Base-by-base conservation (phyloP, 2,797 vertebrate species). In the Manis crassicaudata region DNA sequence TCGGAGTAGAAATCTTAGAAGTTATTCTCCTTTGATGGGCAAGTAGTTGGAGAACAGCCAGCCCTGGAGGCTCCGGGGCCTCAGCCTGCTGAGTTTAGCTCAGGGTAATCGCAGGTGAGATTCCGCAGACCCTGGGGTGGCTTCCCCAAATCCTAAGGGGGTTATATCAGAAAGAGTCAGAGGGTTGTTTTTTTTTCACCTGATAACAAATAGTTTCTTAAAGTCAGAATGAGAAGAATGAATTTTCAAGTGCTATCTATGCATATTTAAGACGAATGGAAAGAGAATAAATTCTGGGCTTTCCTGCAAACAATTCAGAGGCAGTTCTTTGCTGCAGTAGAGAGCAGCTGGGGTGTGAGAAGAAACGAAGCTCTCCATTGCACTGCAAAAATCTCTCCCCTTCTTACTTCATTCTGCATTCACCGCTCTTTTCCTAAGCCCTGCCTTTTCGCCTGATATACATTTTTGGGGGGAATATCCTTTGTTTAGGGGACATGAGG, bases 281-380 rank as follows among this genome's bases (percentile, higher is more conserved):
- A 67, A 83, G n/a, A 79, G 46, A 94, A 83, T 60, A 73, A 79
- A 75, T 93, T 77, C 62, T 84, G 35, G 21, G 27, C 25, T 82
- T 86, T 72, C n/a, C n/a, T 88, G 12, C 54, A 88, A 95, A 83
- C 20, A 92, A 73, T 63, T 95, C 54, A 46, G 84, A 90, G 92
- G 72, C 10, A 17, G 62, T 90, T 85, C 29, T 82, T 95, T 79
- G 43, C 72, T 86, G 40, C 27, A 72, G 16, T 50, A 25, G 81
- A 73, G 68, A 96, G 27, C 85, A 75, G 50, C 70, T 88, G 85
- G 54, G 90, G 54, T 54, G 63, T 82, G 18, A 4, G 70, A 52
- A 68, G 43, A 88, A 95, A 67, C 11, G 17, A 90, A 67, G 72
- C n/a, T 94, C 58, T 43, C 20, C 20, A 25, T 21, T 14, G 10